Evolutionary conservation across 64 coral and sea anemone species (phyloP).

Genomic region (Porites lutea): DNA sequence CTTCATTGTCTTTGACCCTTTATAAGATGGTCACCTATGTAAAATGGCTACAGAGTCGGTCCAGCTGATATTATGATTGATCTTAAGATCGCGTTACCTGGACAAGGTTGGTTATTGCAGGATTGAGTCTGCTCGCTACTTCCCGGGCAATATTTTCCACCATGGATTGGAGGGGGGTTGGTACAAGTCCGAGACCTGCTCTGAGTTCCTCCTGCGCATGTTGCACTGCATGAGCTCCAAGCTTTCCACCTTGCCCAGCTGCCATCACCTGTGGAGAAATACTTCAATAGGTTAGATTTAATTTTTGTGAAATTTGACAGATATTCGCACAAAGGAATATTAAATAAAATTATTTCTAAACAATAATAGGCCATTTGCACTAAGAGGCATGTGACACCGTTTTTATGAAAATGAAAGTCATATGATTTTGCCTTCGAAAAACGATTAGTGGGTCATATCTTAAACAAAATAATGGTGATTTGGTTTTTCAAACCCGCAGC

Average conservation of each 20-base stretch:
- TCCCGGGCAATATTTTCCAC: not conserved
- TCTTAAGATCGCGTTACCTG: not conserved
- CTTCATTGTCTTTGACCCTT: no score
- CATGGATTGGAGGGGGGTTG: not conserved
- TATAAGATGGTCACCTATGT: not conserved
- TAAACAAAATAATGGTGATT: no score
- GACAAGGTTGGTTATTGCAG: conserved; percentile 13
- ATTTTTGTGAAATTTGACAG: not conserved
- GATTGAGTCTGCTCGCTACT: not conserved
- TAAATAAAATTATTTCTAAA: no score
- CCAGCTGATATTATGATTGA: no score
- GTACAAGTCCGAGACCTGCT: conserved; percentile 13
- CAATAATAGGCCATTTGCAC: no score
- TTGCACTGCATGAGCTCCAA: conserved; percentile 4
- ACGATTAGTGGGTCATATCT: no score
- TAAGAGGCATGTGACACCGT: no score
- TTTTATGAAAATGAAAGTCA: no score
- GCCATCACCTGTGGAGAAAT: conserved; percentile 15
- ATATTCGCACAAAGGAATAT: no score
- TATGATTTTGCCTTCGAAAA: no score
- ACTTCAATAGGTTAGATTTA: not conserved
- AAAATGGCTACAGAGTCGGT: not conserved
- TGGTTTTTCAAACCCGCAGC: no score
- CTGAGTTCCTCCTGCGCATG: conserved; percentile 24
- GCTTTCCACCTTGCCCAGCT: conserved; percentile 25